phyloP scores from a whole-genome alignment of 1,140 invertebrate species.

The Apocrypta bakeri region DNA sequence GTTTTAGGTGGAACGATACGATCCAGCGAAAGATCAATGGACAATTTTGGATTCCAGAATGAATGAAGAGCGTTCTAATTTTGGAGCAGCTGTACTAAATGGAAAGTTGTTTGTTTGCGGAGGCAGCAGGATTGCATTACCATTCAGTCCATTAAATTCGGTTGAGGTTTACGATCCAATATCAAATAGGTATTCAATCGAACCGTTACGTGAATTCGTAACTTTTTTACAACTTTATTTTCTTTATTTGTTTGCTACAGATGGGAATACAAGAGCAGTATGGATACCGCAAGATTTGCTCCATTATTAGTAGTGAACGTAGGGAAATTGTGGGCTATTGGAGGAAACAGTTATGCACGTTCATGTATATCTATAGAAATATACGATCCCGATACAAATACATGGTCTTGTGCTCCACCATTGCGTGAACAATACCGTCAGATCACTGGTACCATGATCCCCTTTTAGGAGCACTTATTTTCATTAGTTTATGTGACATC shows the following conservation, averaged over 20 bases:
- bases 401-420: neutral
- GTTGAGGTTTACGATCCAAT: conserved; percentile 3
- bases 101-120: conserved; percentile 11
- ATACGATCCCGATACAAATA: conserved; percentile 4
- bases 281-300: neutral
- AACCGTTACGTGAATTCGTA: too few species aligned
- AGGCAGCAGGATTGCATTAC: neutral
- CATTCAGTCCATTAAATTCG: neutral
- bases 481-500: neutral
- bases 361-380: neutral
- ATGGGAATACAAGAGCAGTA: neutral
- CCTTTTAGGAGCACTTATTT: neutral
- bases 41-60: neutral
- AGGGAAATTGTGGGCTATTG: neutral
- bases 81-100: conserved; percentile 5
- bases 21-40: neutral
- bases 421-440: neutral
- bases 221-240: neutral
- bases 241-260: too few species aligned
- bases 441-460: neutral
- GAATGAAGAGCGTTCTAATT: neutral
- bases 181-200: neutral
- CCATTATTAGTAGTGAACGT: neutral
- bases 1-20: neutral
- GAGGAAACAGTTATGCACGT: neutral